A percentile compares a stretch with the other conserved stretches of the same genome.
phyloP scores from a whole-genome alignment of 1,140 invertebrate genomes.

The Aethina tumida region DNA sequence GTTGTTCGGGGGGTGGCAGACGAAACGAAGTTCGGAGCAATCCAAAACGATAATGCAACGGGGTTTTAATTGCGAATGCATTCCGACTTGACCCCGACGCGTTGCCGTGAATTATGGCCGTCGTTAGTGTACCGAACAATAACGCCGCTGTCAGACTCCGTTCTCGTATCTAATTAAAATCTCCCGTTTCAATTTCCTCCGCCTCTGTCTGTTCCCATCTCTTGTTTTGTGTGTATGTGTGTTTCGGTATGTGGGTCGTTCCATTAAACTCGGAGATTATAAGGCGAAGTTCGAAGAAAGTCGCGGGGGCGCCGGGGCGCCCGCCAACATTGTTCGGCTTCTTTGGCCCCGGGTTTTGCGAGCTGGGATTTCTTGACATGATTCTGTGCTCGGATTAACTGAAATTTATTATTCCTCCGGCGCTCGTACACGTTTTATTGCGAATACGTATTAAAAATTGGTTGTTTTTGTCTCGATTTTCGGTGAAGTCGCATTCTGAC shows the following conservation, averaged over 20 bases:
- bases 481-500: too few species aligned
- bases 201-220: too few species aligned
- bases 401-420: too few species aligned
- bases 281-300: background rate
- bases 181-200: conserved; percentile 21
- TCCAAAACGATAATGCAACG: conserved; percentile 8
- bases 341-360: conserved; percentile 1
- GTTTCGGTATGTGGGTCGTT: background rate
- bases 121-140: conserved; percentile 14
- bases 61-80: conserved; percentile 12
- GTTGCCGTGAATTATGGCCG: conserved; percentile 14
- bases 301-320: background rate
- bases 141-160: conserved; percentile 9
- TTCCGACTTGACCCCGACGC: conserved; percentile 11
- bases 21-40: too few species aligned
- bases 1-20: background rate
- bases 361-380: too few species aligned
- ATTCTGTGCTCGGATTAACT: too few species aligned
- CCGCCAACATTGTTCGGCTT: background rate
- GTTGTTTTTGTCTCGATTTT: too few species aligned
- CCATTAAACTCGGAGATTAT: background rate
- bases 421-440: too few species aligned
- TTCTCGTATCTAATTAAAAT: conserved; percentile 24
- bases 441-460: too few species aligned
- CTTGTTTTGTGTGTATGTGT: conserved; percentile 1